Conservation (phyloP, 2,888 invertebrate genomes). For the Rhagophthalmus giganteus region DNA sequence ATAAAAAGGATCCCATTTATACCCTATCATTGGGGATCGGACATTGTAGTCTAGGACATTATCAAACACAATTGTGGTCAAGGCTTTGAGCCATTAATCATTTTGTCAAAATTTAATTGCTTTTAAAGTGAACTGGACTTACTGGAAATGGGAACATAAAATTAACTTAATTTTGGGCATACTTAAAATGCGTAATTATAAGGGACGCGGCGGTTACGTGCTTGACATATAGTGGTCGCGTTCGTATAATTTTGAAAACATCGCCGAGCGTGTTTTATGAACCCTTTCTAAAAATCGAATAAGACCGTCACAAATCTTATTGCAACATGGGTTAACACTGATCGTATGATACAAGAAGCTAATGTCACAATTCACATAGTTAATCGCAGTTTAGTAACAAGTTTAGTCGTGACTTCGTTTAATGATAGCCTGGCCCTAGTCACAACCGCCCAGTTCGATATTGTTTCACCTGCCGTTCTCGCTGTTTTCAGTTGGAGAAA, state of each 20-base stretch:
- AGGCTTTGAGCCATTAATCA: conserved; percentile 52
- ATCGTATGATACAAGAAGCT: conserved; percentile 44
- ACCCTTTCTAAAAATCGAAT: conserved; percentile 22
- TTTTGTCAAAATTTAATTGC: conserved; percentile 55
- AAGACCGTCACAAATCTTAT: conserved; percentile 28
- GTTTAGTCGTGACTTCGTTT: conserved; percentile 47
- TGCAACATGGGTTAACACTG: conserved; percentile 33
- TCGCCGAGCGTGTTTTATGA: conserved; percentile 25
- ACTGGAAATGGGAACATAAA: conserved; percentile 42
- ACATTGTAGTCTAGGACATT: conserved; percentile 46
- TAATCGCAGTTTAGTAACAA: conserved; percentile 47
- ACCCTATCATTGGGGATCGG: conserved; percentile 49
- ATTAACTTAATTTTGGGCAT: conserved; percentile 39
- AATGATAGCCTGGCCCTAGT: conserved; percentile 45
- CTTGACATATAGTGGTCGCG: conserved; percentile 25
- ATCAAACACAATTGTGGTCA: conserved; percentile 49
- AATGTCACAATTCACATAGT: conserved; percentile 47
- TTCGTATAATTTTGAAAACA: conserved; percentile 29
- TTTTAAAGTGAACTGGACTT: conserved; percentile 44
- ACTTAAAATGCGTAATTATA: conserved; percentile 46
- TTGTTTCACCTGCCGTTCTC: conserved; percentile 27
- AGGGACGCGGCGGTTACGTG: conserved; percentile 33
- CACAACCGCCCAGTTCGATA: conserved; percentile 40
- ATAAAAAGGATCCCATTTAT: conserved; percentile 46
- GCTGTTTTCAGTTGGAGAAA: conserved; percentile 7